Base-by-base conservation (phyloP, 2,113 vertebrate genomes). In the Taxidea taxus region DNA sequence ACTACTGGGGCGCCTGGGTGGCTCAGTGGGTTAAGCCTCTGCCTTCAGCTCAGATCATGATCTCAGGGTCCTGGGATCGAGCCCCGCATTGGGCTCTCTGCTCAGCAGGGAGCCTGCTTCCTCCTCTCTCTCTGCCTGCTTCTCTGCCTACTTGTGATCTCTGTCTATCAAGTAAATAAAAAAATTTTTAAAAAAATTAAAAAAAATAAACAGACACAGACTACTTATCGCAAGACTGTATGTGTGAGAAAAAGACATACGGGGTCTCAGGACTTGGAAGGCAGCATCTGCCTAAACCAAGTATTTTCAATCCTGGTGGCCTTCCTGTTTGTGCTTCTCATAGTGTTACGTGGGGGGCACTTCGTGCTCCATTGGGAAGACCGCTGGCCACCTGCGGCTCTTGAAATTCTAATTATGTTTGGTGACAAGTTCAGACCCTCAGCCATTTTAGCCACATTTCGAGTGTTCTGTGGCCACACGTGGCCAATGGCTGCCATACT, bases 261-360 rank as follows among this genome's bases (percentile, higher is more conserved):
- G 4, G 8, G n/a, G 0, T 66, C 81, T 37, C 11, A 12, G 16
- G 42, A 29, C 4, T 11, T 56, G 34, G 15, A 47, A 42, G 37
- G 14, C 14, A 6, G 11, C 20, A 4, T 31, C 31, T 85, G 37
- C 21, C 25, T 39, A 3, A 44, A 37, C 44, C 10, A 14, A 15
- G 6, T 37, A 25, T 16, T 64, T 16, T 29, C 0, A 11, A 34
- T 1, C 18, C n/a, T 3, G 0, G 0, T 6, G 13, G 1, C 7
- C 54, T 42, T n/a, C 25, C 21, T 60, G 44, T 66, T 10, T 34
- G 20, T 25, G 15, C 44, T 60, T 37, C 18, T 85, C 4, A 12
- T 31, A 1, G 56, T 44, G 31, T 31, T 27, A 11, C 0, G 0
- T 12, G 3, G 4, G 3, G 14, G 58, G 42, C 47, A 42, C 37